phyloP scores from a whole-genome alignment of 2,113 vertebrate species.

The Pterophyllum scalare region DNA sequence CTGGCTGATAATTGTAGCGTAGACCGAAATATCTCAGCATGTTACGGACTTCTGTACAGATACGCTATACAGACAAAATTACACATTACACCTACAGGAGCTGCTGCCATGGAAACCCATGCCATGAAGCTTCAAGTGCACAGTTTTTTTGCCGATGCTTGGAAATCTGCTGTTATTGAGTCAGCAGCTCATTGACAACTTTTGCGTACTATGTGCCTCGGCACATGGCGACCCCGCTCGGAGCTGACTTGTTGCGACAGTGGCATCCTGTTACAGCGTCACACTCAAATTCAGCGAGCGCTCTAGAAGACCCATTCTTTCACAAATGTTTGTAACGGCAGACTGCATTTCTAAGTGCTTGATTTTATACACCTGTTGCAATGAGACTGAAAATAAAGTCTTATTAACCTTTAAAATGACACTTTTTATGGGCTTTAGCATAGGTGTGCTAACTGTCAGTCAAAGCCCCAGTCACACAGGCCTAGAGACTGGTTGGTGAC shows the following conservation, averaged over 20 bases:
- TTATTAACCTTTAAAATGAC: too few species aligned
- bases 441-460: too few species aligned
- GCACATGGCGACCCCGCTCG: background rate
- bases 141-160: background rate
- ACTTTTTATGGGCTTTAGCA: too few species aligned
- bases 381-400: background rate
- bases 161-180: background rate
- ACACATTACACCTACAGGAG: too few species aligned
- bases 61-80: too few species aligned
- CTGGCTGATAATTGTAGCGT: accelerated
- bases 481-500: too few species aligned
- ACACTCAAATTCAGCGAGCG: background rate
- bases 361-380: background rate
- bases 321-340: background rate
- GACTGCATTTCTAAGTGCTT: accelerated
- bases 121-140: accelerated
- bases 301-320: too few species aligned
- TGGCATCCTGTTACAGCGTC: background rate
- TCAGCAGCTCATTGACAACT: background rate
- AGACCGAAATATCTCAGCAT: background rate
- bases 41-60: background rate
- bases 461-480: too few species aligned
- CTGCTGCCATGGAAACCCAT: background rate
- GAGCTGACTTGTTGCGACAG: background rate
- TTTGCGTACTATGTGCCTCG: background rate